Conservation (phyloP, 2,113 vertebrate species). For the Piaya cayana region DNA sequence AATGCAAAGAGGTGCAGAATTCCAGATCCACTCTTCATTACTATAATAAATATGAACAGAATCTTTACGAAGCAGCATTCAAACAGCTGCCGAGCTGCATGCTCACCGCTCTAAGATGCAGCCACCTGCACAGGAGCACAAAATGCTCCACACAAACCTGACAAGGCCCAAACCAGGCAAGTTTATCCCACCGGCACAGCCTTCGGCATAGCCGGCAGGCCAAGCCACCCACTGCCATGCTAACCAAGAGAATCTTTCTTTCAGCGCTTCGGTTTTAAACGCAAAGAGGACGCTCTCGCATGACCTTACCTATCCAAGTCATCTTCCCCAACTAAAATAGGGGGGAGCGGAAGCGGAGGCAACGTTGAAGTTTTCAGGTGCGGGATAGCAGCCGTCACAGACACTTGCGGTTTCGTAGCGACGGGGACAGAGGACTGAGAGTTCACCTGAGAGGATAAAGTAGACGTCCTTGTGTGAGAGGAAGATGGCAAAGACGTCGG, state of each 20-base stretch:
- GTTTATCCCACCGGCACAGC: accelerated
- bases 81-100: neutral
- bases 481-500: slow-evolving; percentile 68
- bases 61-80: neutral
- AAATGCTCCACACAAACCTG: neutral
- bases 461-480: slow-evolving; percentile 76
- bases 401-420: slow-evolving; percentile 78
- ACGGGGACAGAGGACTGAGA: slow-evolving; percentile 81
- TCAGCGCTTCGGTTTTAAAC: neutral
- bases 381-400: slow-evolving; percentile 80
- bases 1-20: accelerated
- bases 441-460: slow-evolving; percentile 81
- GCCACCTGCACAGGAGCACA: neutral
- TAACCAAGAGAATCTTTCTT: neutral
- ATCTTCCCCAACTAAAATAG: slow-evolving; percentile 89
- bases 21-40: accelerated
- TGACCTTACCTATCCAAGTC: slow-evolving; percentile 91
- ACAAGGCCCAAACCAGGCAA: neutral
- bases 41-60: neutral
- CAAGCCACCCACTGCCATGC: neutral
- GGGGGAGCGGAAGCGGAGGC: slow-evolving; percentile 92
- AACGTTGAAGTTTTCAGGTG: slow-evolving; percentile 94
- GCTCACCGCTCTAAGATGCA: accelerated
- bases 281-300: neutral
- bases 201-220: neutral